Evolutionary conservation across 1,140 invertebrate genomes (phyloP).

Genomic region (Diabrotica undecimpunctata): DNA sequence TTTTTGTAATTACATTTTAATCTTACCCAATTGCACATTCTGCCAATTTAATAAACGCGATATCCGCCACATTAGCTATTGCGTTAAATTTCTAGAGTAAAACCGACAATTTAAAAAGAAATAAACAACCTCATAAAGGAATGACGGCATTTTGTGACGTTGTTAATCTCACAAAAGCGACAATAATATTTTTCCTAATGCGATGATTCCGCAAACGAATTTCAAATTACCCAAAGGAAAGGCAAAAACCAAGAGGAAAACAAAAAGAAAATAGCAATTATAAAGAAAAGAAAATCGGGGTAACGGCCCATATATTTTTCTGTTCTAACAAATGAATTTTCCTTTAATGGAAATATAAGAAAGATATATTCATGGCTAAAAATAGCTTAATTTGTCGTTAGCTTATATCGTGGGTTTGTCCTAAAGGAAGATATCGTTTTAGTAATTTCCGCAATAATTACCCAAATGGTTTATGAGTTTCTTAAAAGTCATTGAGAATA

Average conservation of each 20-base stretch:
- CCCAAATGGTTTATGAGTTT: no score
- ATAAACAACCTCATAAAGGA: background rate
- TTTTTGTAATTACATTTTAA: no score
- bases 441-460: no score
- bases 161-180: background rate
- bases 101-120: background rate
- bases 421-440: no score
- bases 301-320: background rate
- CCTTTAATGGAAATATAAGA: background rate
- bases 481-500: no score
- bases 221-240: background rate
- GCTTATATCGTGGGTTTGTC: no score
- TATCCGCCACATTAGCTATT: no score
- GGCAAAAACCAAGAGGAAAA: background rate
- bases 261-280: background rate
- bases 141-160: background rate
- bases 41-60: no score
- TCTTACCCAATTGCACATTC: no score
- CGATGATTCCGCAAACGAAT: constrained; percentile 1
- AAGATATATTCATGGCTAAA: background rate
- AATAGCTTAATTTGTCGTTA: background rate
- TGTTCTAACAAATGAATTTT: background rate
- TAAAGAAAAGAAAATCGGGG: background rate
- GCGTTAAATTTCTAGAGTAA: no score
- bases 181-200: constrained; percentile 3